These are phyloP conservation scores for Tenodera sinensis DNA, from an alignment of 2,888 invertebrate genomes.

Conservation along the genomic window DNA sequence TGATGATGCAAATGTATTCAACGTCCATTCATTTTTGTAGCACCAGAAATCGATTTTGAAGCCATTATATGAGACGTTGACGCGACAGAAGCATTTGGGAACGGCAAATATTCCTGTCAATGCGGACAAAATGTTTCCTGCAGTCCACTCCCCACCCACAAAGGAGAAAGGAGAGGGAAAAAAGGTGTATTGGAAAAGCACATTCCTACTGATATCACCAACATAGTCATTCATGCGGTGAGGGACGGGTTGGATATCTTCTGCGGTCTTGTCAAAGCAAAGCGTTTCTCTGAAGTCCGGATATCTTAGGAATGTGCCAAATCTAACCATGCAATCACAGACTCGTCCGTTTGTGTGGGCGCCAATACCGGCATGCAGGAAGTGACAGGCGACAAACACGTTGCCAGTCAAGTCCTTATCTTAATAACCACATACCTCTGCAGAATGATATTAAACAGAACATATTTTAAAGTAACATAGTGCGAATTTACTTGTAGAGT, in stretches of 20 bases:
- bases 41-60: too few species aligned
- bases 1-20: too few species aligned
- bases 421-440: too few species aligned
- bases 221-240: background rate
- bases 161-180: background rate
- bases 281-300: background rate
- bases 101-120: background rate
- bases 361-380: background rate
- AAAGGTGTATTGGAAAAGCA: background rate
- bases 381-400: background rate
- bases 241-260: background rate
- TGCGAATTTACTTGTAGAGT: too few species aligned
- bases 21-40: too few species aligned
- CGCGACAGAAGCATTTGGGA: too few species aligned
- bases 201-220: background rate
- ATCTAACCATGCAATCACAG: background rate
- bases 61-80: too few species aligned
- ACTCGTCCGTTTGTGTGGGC: background rate
- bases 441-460: too few species aligned
- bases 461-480: too few species aligned
- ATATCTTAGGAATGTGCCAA: background rate
- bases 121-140: background rate
- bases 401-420: too few species aligned
- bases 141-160: background rate
- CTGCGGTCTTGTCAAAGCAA: background rate